These are phyloP conservation scores for Chamaea fasciata DNA, from an alignment of 2,113 vertebrate species.

Conservation along the genomic window DNA sequence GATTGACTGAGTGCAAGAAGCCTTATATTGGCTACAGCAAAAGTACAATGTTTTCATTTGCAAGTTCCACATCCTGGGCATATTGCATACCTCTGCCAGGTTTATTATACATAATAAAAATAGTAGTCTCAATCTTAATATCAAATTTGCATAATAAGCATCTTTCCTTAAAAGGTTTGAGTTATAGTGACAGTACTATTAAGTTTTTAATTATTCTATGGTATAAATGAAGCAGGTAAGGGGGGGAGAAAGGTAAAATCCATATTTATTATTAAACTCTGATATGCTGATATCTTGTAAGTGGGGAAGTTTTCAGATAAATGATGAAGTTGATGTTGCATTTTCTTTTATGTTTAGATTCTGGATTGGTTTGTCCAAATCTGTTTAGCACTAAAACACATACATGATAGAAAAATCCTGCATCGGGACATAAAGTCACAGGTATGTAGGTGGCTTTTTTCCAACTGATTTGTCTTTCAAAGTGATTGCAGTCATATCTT, in stretches of 20 bases:
- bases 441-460: constrained; percentile 67
- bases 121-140: neutral
- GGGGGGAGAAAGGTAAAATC: neutral
- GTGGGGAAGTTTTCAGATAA: neutral
- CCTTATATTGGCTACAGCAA: neutral
- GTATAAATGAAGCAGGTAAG: neutral
- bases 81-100: neutral
- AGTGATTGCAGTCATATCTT: neutral
- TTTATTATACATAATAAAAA: neutral
- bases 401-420: constrained; percentile 95
- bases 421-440: constrained; percentile 98
- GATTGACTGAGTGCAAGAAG: neutral
- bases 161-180: neutral
- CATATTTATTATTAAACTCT: neutral
- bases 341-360: constrained; percentile 75
- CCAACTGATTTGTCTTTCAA: neutral
- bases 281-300: neutral
- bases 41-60: neutral
- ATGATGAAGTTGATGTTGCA: neutral
- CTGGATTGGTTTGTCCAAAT: constrained; percentile 98
- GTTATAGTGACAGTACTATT: neutral
- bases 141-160: neutral
- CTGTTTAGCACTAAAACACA: constrained; percentile 93
- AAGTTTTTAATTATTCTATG: neutral
- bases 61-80: neutral